Percentiles rank a stretch among this genome's conserved stretches.
phyloP scores from a whole-genome alignment of 2,797 vertebrate genomes.

The Catharus ustulatus region DNA sequence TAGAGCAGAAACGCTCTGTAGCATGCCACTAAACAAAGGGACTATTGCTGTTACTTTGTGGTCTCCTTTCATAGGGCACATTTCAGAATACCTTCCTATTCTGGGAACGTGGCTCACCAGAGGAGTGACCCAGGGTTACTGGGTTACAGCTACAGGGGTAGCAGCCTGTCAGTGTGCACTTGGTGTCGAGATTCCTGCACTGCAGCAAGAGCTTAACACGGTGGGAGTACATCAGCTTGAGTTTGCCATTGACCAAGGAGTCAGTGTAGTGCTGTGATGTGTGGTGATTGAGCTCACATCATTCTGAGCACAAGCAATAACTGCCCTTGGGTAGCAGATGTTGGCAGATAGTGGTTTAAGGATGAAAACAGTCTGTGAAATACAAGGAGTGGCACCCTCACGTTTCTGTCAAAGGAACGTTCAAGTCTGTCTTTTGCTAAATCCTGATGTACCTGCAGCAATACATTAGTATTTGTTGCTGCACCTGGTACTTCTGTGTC shows the following conservation, averaged over 20 bases:
- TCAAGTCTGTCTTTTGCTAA: not conserved
- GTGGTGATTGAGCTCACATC: not conserved
- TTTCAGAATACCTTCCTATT: conserved; percentile 1
- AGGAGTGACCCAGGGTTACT: not conserved
- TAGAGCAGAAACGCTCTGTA: not conserved
- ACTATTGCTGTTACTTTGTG: not conserved
- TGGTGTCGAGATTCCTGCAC: accelerated
- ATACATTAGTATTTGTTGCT: not conserved
- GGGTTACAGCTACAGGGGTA: not conserved
- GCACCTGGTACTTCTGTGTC: not conserved
- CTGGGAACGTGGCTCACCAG: accelerated
- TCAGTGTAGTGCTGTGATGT: not conserved
- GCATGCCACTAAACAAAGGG: conserved; percentile 5
- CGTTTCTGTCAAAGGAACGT: not conserved
- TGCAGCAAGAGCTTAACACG: not conserved
- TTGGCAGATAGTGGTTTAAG: not conserved
- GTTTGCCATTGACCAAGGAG: not conserved
- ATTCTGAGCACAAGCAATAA: not conserved
- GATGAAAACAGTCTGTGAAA: not conserved
- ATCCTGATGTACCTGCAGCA: not conserved
- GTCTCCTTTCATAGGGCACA: not conserved
- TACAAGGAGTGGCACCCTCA: not conserved
- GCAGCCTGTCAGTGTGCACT: not conserved
- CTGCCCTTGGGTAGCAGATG: not conserved
- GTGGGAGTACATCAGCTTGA: not conserved